A percentile compares a stretch with the other conserved stretches of the same genome.
These are phyloP conservation scores for Catostomus latipinnis DNA, from an alignment of 2,797 vertebrate species.

Conservation along the genomic window DNA sequence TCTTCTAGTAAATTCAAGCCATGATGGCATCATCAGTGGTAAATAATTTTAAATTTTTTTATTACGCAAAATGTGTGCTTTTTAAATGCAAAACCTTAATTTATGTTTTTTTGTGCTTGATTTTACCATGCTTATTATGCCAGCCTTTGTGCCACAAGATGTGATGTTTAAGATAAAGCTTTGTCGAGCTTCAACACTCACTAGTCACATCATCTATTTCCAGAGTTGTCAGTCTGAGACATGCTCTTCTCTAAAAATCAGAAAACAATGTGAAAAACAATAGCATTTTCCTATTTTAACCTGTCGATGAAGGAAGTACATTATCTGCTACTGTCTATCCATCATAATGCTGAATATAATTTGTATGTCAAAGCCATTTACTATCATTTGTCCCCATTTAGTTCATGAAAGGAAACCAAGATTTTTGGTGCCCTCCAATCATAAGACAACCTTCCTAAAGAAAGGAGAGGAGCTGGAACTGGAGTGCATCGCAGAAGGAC, in stretches of 20 bases:
- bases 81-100: not conserved
- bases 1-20: not conserved
- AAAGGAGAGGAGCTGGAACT: constrained; percentile 85
- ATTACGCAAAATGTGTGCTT: not conserved
- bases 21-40: not conserved
- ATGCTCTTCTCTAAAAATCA: not conserved
- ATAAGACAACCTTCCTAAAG: constrained; percentile 76
- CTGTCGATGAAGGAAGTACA: not conserved
- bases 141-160: not conserved
- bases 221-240: not conserved
- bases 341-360: not conserved
- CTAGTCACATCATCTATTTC: not conserved
- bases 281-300: not conserved
- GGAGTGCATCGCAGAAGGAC: constrained; percentile 92
- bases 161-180: not conserved
- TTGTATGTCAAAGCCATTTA: constrained; percentile 1
- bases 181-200: not conserved
- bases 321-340: constrained; percentile 1
- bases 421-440: constrained; percentile 87
- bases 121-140: not conserved
- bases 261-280: not conserved
- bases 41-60: not conserved
- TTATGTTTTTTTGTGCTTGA: not conserved
- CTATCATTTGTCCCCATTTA: constrained; percentile 33
- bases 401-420: constrained; percentile 83